Evolutionary conservation across 2,113 vertebrate genomes (phyloP).

Genomic region (Lepus timidus): DNA sequence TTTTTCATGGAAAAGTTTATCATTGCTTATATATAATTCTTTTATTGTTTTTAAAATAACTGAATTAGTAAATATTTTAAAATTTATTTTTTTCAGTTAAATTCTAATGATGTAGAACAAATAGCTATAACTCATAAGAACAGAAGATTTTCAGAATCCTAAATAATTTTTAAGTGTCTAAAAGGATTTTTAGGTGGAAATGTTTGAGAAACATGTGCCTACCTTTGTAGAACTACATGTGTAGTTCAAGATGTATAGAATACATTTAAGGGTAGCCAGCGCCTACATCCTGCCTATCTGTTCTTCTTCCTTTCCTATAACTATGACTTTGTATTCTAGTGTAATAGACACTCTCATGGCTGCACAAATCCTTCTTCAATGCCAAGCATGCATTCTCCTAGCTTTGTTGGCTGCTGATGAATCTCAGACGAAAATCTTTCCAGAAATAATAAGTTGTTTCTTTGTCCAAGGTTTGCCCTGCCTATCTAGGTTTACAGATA

Average conservation of each 20-base stretch:
- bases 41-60: background rate
- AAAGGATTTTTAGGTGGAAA: background rate
- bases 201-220: background rate
- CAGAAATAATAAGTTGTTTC: background rate
- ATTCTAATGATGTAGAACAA: background rate
- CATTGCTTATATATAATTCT: background rate
- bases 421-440: background rate
- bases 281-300: background rate
- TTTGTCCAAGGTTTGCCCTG: background rate
- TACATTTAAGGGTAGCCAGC: background rate
- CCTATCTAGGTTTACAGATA: background rate
- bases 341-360: background rate
- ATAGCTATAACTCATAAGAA: background rate
- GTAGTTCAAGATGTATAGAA: background rate
- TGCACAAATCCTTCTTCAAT: background rate
- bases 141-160: background rate
- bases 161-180: background rate
- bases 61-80: background rate
- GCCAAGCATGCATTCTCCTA: background rate
- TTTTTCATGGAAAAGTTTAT: background rate
- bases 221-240: background rate
- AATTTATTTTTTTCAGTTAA: background rate
- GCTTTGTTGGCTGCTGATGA: background rate
- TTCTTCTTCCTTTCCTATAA: background rate
- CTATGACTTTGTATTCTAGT: background rate